These are phyloP conservation scores for Chaunax sp. DNA, from an alignment of 2,797 vertebrate genomes.

Conservation along the genomic window DNA sequence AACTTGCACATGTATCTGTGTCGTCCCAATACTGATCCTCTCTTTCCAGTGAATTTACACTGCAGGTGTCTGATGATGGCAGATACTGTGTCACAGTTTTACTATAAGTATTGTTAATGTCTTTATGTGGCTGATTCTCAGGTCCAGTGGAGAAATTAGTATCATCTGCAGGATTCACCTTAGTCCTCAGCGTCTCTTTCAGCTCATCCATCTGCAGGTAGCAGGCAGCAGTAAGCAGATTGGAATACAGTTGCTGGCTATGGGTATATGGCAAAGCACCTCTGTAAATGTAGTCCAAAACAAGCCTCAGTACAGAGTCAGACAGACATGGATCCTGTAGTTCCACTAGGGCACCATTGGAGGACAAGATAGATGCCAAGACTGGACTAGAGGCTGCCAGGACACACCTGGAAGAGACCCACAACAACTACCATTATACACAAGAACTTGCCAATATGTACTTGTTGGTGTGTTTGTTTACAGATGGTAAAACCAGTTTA, in stretches of 20 bases:
- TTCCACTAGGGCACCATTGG: conserved; percentile 73
- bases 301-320: conserved; percentile 61
- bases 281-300: conserved; percentile 83
- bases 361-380: conserved; percentile 74
- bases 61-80: conserved; percentile 12
- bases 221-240: conserved; percentile 72
- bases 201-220: conserved; percentile 80
- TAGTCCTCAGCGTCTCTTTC: conserved; percentile 59
- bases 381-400: conserved; percentile 82
- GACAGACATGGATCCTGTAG: conserved; percentile 73
- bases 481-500: neutral
- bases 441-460: neutral
- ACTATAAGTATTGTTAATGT: neutral
- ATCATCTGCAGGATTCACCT: neutral
- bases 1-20: neutral
- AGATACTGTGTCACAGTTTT: conserved; percentile 7
- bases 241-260: conserved; percentile 51
- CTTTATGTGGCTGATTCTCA: conserved; percentile 11
- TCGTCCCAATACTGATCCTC: conserved; percentile 9
- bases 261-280: conserved; percentile 61
- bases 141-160: neutral
- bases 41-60: conserved; percentile 7
- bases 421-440: neutral
- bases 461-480: neutral
- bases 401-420: conserved; percentile 68